Evolutionary conservation across 2,888 invertebrate species (phyloP), one percentile per base, ranked within the genome.

Genomic region (Schizaphis graminum): DNA sequence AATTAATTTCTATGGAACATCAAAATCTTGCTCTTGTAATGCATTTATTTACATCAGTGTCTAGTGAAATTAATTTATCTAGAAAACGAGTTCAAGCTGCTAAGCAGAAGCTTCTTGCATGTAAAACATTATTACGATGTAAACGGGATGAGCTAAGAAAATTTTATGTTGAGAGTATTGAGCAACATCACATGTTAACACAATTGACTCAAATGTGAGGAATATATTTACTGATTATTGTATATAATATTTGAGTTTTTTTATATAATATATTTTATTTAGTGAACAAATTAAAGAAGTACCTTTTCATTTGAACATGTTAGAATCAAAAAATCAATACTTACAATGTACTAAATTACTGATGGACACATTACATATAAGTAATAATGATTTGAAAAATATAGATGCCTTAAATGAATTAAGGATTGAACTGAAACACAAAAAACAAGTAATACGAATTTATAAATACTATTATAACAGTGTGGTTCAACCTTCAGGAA

Each of bases 161-260:
- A 95, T 96, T 99, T 94, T 99, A 99, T 99, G 97, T 98, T 13
- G 99, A 99, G 96, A 98, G 99, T 1, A 97, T 99, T n/a, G 99
- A 99, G 95, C 99, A 99, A 95, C 98, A 98, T 95, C 98, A 99
- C 95, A 98, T 98, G 94, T 96, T 99, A 86, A 97, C 98, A 95
- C 97, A 99, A 96, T 96, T 99, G 87, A 98, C 99, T 95, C 98
- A 99, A 96, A 98, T 99, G 98, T 98, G 96, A 96, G 97, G 96
- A 94, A 94, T 94, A 91, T 91, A 77, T 93, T 53, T 91, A 7
- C 2, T 89, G 28, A 47, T n/a, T 90, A 28, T 67, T 85, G 44
- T 61, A 16, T 88, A 24, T 91, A 11, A 35, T 91, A 84, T 41
- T 86, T 92, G 26, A 28, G 61, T 28, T 86, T 87, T 87, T 77